Conservation (phyloP, 2,888 invertebrate genomes). For the Cosmorhoe ocellata region DNA sequence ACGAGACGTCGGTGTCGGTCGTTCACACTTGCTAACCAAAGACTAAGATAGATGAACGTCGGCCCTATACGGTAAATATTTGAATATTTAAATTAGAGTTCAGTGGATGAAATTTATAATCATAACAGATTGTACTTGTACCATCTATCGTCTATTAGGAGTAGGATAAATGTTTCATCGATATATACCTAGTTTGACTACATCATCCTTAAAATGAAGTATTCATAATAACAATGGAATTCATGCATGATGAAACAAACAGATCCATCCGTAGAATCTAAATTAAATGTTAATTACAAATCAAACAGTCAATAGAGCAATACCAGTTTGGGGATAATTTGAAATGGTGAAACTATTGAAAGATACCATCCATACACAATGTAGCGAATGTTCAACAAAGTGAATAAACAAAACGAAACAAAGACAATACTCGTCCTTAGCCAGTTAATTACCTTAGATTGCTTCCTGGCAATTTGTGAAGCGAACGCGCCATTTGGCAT, state of each 20-base stretch:
- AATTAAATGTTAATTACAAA: no score
- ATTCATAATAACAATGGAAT: no score
- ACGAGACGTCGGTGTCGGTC: neutral
- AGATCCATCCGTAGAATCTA: no score
- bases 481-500: constrained; percentile 19
- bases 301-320: neutral
- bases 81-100: no score
- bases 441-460: constrained; percentile 27
- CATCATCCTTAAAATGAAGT: no score
- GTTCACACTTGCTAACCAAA: constrained; percentile 5
- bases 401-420: constrained; percentile 24
- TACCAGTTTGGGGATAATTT: neutral
- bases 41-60: neutral
- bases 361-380: neutral
- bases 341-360: neutral
- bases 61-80: no score
- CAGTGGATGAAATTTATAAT: no score
- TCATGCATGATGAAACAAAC: no score
- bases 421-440: constrained; percentile 27
- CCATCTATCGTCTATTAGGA: no score
- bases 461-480: constrained; percentile 31
- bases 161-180: no score
- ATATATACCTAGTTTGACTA: no score
- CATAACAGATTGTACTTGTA: no score
- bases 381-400: constrained; percentile 22